Base-by-base conservation (phyloP, 2,113 vertebrate genomes). In the Ranitomeya variabilis region DNA sequence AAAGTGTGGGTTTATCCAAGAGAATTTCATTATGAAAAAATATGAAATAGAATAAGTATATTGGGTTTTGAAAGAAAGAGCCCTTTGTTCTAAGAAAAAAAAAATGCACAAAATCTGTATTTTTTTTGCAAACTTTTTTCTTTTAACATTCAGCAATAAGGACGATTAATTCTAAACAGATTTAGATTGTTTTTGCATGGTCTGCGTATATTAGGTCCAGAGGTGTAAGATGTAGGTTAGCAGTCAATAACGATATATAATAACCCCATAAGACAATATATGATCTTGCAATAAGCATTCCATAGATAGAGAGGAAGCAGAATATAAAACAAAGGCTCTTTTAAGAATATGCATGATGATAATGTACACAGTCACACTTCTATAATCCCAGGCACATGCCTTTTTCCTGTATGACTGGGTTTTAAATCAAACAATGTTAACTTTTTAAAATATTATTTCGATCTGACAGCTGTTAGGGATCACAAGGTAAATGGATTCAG, bases 351-450 rank as follows among this genome's bases (percentile, higher is more conserved):
- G 60, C 73, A 85, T 89, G 71, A 88, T 83, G 73, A 89, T 89
- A 89, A 85, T 85, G 59, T 55, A 83, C 37, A 66, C 55, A 84
- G 52, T 89, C 19, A 85, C 45, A 80, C 85, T 80, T 88, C 51
- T 51, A 90, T 59, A 90, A 91, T 87, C 80, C 76, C 66, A 80
- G 0, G 2, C 62, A 90, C 62, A 62, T 7, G 76, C 1, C 10
- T 80, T 90, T 88, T 87, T 90, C 74, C 16, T 69, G 7, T 62
- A 77, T 89, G 62, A 74, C 10, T 4, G 31, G 87, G 13, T 81
- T 89, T 92, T 83, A 82, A 91, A 69, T 83, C 66, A 71, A 19
- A 89, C 71, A 90, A 92, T 90, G 91, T 87, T 62, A 89, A 81
- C 54, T 89, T 87, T 85, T 86, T 90, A 57, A 90, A 90, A 55